These are phyloP conservation scores for Electrophaes corylata DNA, from an alignment of 2,888 invertebrate genomes.

Conservation along the genomic window DNA sequence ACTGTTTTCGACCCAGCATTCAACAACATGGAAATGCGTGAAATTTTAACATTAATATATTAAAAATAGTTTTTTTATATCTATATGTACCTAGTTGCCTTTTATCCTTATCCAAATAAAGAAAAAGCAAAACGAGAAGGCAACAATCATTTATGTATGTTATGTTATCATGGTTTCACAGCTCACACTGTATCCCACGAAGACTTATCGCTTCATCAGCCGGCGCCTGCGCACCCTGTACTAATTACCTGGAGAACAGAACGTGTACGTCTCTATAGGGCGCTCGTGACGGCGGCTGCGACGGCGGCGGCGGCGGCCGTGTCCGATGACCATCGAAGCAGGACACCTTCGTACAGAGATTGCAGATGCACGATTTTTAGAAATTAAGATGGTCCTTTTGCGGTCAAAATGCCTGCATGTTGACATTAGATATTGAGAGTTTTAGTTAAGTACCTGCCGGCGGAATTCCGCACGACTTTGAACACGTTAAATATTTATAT, in stretches of 20 bases:
- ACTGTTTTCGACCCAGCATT: neutral
- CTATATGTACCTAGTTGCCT: neutral
- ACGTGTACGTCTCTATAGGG: slow-evolving; percentile 41
- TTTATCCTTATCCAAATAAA: too few relatives aligned
- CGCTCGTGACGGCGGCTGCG: slow-evolving; percentile 49
- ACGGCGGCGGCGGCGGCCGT: slow-evolving; percentile 21
- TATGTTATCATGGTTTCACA: neutral
- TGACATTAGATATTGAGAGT: neutral
- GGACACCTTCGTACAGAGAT: slow-evolving; percentile 42
- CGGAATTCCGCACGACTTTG: neutral
- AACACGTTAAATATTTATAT: neutral
- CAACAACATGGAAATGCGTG: neutral
- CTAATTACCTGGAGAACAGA: slow-evolving; percentile 51
- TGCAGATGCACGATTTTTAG: slow-evolving; percentile 53
- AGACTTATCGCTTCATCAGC: slow-evolving; percentile 22
- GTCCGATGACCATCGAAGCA: slow-evolving; percentile 25
- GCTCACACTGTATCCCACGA: slow-evolving; percentile 15
- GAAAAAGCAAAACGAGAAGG: too few relatives aligned
- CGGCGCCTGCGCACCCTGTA: slow-evolving; percentile 47
- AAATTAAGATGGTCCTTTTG: slow-evolving; percentile 23
- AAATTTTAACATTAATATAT: neutral
- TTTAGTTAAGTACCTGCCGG: neutral
- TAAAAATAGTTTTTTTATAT: neutral
- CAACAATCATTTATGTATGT: too few relatives aligned
- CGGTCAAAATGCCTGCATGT: neutral